Evolutionary conservation across 2,888 invertebrate species (phyloP), one percentile per base, ranked within the genome.

Genomic region (Drosophila conformis): DNA sequence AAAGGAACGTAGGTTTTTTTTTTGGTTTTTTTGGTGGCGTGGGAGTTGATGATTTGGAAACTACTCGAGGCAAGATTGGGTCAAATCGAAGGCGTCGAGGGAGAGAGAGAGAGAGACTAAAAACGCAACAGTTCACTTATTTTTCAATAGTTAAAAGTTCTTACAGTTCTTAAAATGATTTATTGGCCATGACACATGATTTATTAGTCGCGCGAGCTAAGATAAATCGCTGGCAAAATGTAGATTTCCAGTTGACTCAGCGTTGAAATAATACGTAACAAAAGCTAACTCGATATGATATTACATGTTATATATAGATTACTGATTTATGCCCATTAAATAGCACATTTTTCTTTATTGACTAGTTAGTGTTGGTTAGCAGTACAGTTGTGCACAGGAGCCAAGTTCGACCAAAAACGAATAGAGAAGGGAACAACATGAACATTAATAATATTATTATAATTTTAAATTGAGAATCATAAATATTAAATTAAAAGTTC

Each of bases 11-110:
- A 72, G 69, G 64, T 61, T 69, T 68, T 63, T 59, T 67, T 66
- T 35, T 48, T 29, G 4, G 15, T 25, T 51, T 36, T 52, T 49
- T 27, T 25, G 49, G 52, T 36, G 56, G 64, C 70, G 83, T 82
- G 77, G 88, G 79, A 69, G 86, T 78, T 70, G 73, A 81, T 71
- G 70, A 79, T 74, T 75, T 79, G 49, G 27, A 66, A 38, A 54
- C 35, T 36, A 78, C 77, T 69, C 51, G 60, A 66, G 79, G 77
- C 79, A 38, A 78, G 65, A 62, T 77, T 74, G 54, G 74, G 65
- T 62, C 69, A 52, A 69, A 65, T 85, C 58, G 74, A 73, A 71
- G 76, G 83, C 80, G 76, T 74, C 65, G 56, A 46, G 15, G 25
- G 46, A 46, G 31, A 8, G 33, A 31, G 31, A 31, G 27, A 27